phyloP scores from a whole-genome alignment of 1,140 invertebrate genomes.

The Cotesia chilonis region DNA sequence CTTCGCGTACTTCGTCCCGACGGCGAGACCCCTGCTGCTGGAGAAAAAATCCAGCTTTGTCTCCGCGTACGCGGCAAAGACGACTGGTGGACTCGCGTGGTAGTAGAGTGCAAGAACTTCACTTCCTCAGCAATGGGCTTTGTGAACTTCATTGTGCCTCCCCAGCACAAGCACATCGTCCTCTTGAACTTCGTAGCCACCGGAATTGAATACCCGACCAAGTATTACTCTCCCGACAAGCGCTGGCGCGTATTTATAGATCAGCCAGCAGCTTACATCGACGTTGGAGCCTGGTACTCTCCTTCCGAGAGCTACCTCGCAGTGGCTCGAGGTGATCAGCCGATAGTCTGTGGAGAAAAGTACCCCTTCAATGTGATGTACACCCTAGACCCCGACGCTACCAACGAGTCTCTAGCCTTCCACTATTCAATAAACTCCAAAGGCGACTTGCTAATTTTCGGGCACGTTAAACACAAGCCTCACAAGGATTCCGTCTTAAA shows the following conservation, averaged over 20 bases:
- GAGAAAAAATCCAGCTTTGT: slow-evolving; percentile 61
- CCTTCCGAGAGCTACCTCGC: slow-evolving; percentile 61
- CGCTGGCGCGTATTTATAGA: slow-evolving; percentile 63
- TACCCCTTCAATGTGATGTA: slow-evolving; percentile 64
- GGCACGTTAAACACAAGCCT: slow-evolving; percentile 58
- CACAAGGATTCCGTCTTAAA: slow-evolving; percentile 55
- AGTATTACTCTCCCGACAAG: slow-evolving; percentile 63
- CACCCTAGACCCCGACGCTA: slow-evolving; percentile 48
- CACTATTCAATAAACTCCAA: slow-evolving; percentile 63
- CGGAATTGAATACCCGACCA: slow-evolving; percentile 61
- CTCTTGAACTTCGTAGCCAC: slow-evolving; percentile 61
- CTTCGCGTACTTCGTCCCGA: slow-evolving; percentile 58
- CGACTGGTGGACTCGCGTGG: slow-evolving; percentile 53
- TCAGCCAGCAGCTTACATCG: slow-evolving; percentile 61
- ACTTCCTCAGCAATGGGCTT: slow-evolving; percentile 59
- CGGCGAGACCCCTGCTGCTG: slow-evolving; percentile 52
- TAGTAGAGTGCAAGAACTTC: slow-evolving; percentile 62
- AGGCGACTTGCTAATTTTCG: slow-evolving; percentile 57
- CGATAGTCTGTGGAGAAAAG: slow-evolving; percentile 59
- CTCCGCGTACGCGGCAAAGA: slow-evolving; percentile 57
- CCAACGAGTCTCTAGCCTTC: slow-evolving; percentile 54
- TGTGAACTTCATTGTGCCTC: slow-evolving; percentile 62
- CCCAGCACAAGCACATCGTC: slow-evolving; percentile 58
- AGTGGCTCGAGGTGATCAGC: slow-evolving; percentile 56
- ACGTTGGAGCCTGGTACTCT: slow-evolving; percentile 62